phyloP scores from a whole-genome alignment of 2,797 vertebrate species.

The Nasua narica region DNA sequence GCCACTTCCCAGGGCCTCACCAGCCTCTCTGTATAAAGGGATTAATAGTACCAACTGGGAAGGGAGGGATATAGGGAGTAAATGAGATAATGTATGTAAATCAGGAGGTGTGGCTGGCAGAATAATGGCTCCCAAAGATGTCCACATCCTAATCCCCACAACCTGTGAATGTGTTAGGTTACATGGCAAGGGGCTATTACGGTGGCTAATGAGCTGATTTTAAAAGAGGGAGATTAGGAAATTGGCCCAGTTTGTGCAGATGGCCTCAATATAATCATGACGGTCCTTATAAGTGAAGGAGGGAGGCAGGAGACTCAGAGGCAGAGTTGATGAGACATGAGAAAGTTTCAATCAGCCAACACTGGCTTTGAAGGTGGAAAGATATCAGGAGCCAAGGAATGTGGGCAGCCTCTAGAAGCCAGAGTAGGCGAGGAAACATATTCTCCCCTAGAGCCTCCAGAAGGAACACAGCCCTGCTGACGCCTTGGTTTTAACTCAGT shows the following conservation, averaged over 20 bases:
- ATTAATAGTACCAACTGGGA: not conserved
- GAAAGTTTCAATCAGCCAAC: not conserved
- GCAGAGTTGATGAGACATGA: not conserved
- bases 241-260: not conserved
- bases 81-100: not conserved
- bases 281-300: not conserved
- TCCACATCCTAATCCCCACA: not conserved
- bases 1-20: not conserved
- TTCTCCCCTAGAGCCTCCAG: not conserved
- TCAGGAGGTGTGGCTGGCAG: not conserved
- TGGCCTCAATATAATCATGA: not conserved
- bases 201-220: not conserved
- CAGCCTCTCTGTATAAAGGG: not conserved
- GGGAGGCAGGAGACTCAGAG: not conserved
- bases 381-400: not conserved
- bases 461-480: not conserved
- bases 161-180: not conserved
- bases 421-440: not conserved
- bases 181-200: not conserved
- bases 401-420: not conserved
- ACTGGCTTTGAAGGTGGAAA: conserved; percentile 9
- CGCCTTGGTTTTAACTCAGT: not conserved
- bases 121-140: not conserved
- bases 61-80: not conserved
- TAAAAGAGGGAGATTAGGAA: not conserved